Conservation (phyloP, 2,888 invertebrate species). For the Drosophila bunnanda region DNA sequence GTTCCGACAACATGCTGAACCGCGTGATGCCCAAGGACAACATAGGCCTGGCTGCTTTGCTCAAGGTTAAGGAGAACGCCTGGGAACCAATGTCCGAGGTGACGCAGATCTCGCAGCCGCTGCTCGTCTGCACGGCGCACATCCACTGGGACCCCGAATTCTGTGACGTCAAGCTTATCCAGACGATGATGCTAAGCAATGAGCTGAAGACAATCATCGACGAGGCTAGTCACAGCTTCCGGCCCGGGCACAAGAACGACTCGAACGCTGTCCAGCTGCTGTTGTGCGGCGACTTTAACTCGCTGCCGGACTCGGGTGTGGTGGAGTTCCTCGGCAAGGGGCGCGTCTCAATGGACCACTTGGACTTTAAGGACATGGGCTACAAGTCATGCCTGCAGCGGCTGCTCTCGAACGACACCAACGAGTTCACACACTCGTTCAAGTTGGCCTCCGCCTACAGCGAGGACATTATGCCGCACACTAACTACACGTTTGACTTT, state of each 20-base stretch:
- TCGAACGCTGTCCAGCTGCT: constrained; percentile 94
- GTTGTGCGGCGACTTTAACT: constrained; percentile 99
- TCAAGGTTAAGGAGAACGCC: constrained; percentile 97
- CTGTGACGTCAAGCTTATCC: constrained; percentile 99
- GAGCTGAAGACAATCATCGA: constrained; percentile 95
- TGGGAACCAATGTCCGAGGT: constrained; percentile 95
- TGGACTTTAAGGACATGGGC: constrained; percentile 97
- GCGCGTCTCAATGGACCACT: constrained; percentile 95
- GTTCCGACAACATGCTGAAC: constrained; percentile 99
- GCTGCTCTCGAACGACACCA: constrained; percentile 94
- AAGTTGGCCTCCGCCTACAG: constrained; percentile 97
- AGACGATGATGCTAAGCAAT: constrained; percentile 99
- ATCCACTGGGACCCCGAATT: constrained; percentile 99
- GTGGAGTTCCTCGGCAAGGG: constrained; percentile 97
- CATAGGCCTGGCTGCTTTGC: constrained; percentile 97
- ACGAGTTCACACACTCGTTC: constrained; percentile 98
- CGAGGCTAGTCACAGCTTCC: constrained; percentile 92
- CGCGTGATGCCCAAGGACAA: constrained; percentile 99
- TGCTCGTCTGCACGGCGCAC: constrained; percentile 98
- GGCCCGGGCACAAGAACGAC: constrained; percentile 90
- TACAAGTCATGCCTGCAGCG: constrained; percentile 96
- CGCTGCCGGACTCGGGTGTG: constrained; percentile 98
- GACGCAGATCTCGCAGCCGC: constrained; percentile 90
- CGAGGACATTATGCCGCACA: constrained; percentile 98
- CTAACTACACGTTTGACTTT: constrained; percentile 99